Conservation (phyloP, 2,797 vertebrate genomes). For the Gobionotothen gibberifrons region DNA sequence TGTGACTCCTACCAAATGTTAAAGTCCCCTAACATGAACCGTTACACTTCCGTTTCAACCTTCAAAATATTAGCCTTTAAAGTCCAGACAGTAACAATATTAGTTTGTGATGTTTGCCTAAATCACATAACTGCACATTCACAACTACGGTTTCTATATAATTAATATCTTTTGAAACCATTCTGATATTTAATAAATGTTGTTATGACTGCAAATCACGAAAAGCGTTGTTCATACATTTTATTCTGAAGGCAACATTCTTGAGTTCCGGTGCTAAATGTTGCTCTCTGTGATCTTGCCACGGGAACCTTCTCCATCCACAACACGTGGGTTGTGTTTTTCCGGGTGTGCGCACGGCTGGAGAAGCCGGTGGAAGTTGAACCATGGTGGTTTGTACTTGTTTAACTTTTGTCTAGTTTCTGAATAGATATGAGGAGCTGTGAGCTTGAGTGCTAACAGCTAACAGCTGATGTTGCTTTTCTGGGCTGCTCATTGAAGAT, state of each 20-base stretch:
- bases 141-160: no score
- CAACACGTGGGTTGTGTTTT: constrained; percentile 50
- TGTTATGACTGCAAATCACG: neutral
- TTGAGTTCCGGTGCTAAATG: neutral
- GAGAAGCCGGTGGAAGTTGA: no score
- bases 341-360: constrained; percentile 33
- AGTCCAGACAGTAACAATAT: neutral
- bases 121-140: no score
- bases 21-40: accelerated
- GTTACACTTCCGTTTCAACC: neutral
- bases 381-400: no score
- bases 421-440: no score
- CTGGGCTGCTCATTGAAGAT: no score
- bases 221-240: neutral
- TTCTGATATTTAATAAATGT: neutral
- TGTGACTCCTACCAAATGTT: neutral
- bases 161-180: neutral
- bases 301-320: no score
- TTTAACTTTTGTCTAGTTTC: no score
- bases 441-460: no score
- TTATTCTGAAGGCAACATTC: constrained; percentile 29
- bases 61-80: constrained; percentile 18
- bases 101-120: neutral
- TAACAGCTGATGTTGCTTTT: no score
- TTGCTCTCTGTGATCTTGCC: neutral